Percentiles rank a stretch among this genome's conserved stretches.
phyloP scores from a whole-genome alignment of 2,888 invertebrate genomes.

The Lasioglossum oenotherae region DNA sequence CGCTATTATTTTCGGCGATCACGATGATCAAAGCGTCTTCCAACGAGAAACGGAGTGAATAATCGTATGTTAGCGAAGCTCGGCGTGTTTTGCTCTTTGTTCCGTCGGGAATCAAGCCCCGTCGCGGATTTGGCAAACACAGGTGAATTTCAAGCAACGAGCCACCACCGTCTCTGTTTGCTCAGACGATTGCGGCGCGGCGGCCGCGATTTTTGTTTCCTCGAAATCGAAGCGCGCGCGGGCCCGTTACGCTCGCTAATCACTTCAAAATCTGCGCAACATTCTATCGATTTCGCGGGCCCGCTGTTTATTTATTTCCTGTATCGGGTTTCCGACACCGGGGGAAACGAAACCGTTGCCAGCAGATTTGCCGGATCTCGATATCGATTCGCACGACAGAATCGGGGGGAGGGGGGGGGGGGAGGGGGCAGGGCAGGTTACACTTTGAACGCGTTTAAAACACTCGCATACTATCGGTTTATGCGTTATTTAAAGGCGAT shows the following conservation, averaged over 20 bases:
- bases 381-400: conserved; percentile 9
- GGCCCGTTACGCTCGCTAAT: neutral
- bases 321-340: neutral
- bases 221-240: neutral
- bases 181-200: neutral
- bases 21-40: neutral
- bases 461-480: neutral
- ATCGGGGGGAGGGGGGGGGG: too few relatives aligned
- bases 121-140: neutral
- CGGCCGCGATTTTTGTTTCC: neutral
- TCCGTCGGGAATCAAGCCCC: neutral
- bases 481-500: conserved; percentile 18
- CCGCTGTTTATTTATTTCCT: neutral
- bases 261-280: neutral
- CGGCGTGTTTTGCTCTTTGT: neutral
- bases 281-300: neutral
- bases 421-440: neutral
- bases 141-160: conserved; percentile 3
- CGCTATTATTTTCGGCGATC: neutral
- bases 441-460: conserved; percentile 14
- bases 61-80: too few relatives aligned
- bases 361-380: neutral
- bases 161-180: neutral
- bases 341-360: neutral
- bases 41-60: neutral